Evolutionary conservation across 2,113 vertebrate species (phyloP).

Genomic region (Dipodomys stephensi): DNA sequence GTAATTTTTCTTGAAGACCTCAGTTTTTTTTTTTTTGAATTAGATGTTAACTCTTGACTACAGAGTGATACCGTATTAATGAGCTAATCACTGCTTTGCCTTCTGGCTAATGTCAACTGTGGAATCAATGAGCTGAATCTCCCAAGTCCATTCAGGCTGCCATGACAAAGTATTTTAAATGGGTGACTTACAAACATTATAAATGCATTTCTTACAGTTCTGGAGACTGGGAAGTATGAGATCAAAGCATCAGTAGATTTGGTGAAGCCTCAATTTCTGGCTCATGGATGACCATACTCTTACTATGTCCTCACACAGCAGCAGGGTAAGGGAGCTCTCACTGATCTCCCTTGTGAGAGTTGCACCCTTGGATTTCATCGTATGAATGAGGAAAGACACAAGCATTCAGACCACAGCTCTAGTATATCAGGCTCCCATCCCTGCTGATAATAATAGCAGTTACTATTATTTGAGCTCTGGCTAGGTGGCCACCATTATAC

Average conservation of each 20-base stretch:
- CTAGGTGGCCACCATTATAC: background rate
- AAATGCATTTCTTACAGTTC: background rate
- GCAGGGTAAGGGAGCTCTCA: background rate
- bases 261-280: background rate
- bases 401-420: background rate
- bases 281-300: background rate
- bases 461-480: background rate
- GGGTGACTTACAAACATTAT: background rate
- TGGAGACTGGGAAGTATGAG: background rate
- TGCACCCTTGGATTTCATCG: background rate
- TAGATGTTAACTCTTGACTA: background rate
- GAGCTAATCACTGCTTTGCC: too few species aligned
- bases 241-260: background rate
- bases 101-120: too few species aligned
- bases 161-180: background rate
- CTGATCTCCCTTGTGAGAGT: background rate
- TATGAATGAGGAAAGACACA: background rate
- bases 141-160: background rate
- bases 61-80: background rate
- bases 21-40: background rate
- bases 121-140: background rate
- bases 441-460: background rate
- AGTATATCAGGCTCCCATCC: background rate
- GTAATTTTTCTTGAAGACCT: conserved; percentile 5
- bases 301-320: background rate